These are phyloP conservation scores for Nymphalis urticae DNA, from an alignment of 2,888 invertebrate genomes.

Conservation along the genomic window DNA sequence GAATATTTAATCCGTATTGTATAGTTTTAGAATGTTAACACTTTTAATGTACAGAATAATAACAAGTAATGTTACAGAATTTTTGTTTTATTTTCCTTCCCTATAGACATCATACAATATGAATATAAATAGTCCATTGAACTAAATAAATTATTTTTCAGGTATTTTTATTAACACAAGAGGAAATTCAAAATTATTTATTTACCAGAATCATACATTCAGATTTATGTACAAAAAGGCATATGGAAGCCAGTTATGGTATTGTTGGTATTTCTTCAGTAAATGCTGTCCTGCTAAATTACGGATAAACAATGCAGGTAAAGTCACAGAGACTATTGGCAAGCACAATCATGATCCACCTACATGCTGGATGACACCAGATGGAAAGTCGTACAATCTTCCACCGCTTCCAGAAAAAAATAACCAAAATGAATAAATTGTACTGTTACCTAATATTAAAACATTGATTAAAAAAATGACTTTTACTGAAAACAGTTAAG, in stretches of 20 bases:
- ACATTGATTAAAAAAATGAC: conserved; percentile 1
- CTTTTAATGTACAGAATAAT: neutral
- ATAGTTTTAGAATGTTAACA: neutral
- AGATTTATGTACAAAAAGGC: conserved; percentile 79
- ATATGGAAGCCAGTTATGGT: conserved; percentile 78
- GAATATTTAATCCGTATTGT: neutral
- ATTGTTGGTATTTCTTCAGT: conserved; percentile 79
- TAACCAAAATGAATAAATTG: conserved; percentile 41
- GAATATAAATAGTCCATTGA: conserved; percentile 21
- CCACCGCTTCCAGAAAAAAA: conserved; percentile 66
- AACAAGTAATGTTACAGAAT: conserved; percentile 19
- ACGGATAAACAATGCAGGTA: conserved; percentile 71
- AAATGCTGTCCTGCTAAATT: conserved; percentile 75
- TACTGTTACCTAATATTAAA: neutral
- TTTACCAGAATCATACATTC: conserved; percentile 78
- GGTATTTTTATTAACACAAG: conserved; percentile 78
- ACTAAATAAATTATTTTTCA: conserved; percentile 51
- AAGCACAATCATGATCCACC: conserved; percentile 76
- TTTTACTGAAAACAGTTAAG: conserved; percentile 14
- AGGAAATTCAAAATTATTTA: conserved; percentile 76
- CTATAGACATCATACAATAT: conserved; percentile 26
- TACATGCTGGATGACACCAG: conserved; percentile 78
- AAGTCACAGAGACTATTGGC: conserved; percentile 74
- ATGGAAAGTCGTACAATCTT: conserved; percentile 73
- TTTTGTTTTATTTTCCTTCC: conserved; percentile 52